These are phyloP conservation scores for Fissipunctia ypsillon DNA, from an alignment of 2,888 invertebrate genomes.

Conservation along the genomic window DNA sequence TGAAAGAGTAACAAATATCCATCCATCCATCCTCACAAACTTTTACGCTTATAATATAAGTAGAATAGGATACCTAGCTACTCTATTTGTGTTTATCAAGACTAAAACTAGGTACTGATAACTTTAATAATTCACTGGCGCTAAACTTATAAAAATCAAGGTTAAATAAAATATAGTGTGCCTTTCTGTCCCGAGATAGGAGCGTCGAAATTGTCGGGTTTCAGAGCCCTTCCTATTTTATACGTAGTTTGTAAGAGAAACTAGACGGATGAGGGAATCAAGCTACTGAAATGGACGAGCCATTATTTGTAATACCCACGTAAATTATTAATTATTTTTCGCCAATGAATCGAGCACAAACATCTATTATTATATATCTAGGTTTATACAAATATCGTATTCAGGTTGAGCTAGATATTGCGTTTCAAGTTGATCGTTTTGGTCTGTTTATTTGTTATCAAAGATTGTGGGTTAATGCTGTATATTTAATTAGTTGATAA, in stretches of 20 bases:
- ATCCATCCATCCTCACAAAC: too few relatives aligned
- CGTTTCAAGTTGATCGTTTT: too few relatives aligned
- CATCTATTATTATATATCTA: not conserved
- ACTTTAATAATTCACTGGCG: constrained; percentile 1
- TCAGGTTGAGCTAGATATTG: not conserved
- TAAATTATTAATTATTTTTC: not conserved
- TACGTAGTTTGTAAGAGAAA: constrained; percentile 44
- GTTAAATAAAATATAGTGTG: constrained; percentile 43
- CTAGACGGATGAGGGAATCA: not conserved
- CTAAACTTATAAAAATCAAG: constrained; percentile 49
- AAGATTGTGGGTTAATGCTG: too few relatives aligned
- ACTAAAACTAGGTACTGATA: not conserved
- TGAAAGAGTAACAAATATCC: too few relatives aligned
- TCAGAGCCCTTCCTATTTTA: constrained; percentile 47
- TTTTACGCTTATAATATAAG: too few relatives aligned
- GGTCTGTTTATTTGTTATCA: too few relatives aligned
- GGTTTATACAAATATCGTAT: not conserved
- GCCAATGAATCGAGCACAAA: not conserved
- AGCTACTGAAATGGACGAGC: constrained; percentile 25
- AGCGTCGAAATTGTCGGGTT: constrained; percentile 57
- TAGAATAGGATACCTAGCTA: not conserved
- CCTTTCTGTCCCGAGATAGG: constrained; percentile 47
- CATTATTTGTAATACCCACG: not conserved
- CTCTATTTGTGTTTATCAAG: not conserved
- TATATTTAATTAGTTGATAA: not conserved